Base-by-base conservation (phyloP, 2,797 vertebrate genomes). In the Potorous gilbertii region DNA sequence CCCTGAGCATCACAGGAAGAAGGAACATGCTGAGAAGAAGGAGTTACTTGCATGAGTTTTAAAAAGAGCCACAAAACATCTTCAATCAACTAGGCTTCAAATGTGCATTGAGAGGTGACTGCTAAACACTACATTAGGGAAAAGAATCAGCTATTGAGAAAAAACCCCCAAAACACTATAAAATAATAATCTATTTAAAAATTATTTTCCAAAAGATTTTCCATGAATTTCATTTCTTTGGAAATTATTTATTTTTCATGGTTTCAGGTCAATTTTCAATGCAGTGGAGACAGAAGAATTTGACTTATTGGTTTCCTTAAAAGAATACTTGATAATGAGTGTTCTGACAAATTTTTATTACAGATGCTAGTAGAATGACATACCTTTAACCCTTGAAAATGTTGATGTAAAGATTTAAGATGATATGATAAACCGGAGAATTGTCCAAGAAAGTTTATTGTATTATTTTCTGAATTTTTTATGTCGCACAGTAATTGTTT, bases 401-500 rank as follows among this genome's bases (percentile, higher is more conserved):
- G 94, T 94, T 97, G 93, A 98, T 97, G 90, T 89, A 62, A 89
- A 97, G 92, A 97, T 97, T 96, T 96, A 98, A 66, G 87, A 93
- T 11, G 94, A 3, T 81, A 90, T 97, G 62, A 97, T 57, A 96
- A 98, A 96, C 91, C 94, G 40, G 95, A 91, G 97, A 97, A 55
- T 96, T 97, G 52, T 54, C 52, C 90, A 94, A 62, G 50, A 98
- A 95, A 97, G 16, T 98, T 98, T 97, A 95, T 97, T 90, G 92
- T 62, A 96, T 97, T 98, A 97, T 97, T 97, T 91, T 96, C 28
- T 96, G 74, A 95, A 55, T 94, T 55, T 96, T 93, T 24, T 94
- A 21, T 97, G 93, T 96, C 95, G 55, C 97, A 50, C 50, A 97
- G n/a, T 97, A 96, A 96, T 97, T 98, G 40, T 93, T 97, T 97